phyloP scores from a whole-genome alignment of 2,797 vertebrate species.

The Scomberomorus guttatus region DNA sequence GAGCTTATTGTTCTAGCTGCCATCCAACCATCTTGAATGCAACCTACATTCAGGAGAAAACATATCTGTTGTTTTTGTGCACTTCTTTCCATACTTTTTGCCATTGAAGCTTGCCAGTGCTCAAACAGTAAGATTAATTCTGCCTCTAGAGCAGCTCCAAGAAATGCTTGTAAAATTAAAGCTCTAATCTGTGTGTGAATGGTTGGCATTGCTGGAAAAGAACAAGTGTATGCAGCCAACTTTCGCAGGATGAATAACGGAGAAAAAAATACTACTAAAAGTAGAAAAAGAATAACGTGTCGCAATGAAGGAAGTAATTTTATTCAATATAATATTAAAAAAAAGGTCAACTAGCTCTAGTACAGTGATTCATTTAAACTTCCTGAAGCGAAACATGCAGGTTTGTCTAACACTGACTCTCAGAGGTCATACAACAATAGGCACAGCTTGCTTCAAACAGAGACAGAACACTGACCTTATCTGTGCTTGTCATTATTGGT shows the following conservation, averaged over 20 bases:
- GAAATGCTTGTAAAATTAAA: slow-evolving; percentile 54
- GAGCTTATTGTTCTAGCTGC: not conserved
- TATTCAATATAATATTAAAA: not conserved
- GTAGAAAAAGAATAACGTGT: not conserved
- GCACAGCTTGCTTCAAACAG: not conserved
- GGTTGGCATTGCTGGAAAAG: slow-evolving; percentile 38
- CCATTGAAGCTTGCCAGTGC: slow-evolving; percentile 15
- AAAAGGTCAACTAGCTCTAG: not conserved
- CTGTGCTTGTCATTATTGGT: slow-evolving; percentile 40
- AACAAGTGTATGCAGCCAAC: slow-evolving; percentile 27
- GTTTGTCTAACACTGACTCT: slow-evolving; percentile 10
- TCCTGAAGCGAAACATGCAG: not conserved
- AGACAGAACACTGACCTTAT: slow-evolving; percentile 33
- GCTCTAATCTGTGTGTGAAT: slow-evolving; percentile 48
- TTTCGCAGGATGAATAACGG: not conserved
- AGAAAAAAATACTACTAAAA: slow-evolving; percentile 22
- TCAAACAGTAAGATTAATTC: slow-evolving; percentile 50
- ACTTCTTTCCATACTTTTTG: slow-evolving; percentile 9
- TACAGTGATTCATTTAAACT: not conserved
- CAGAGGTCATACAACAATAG: slow-evolving; percentile 26
- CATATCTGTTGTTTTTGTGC: not conserved
- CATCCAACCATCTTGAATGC: not conserved
- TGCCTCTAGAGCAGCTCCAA: slow-evolving; percentile 41
- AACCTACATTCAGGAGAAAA: not conserved
- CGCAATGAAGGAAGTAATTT: not conserved